Percentiles rank a stretch among this genome's conserved stretches.
Conservation (phyloP, 2,113 vertebrate species). For the Erpornis zantholeuca region DNA sequence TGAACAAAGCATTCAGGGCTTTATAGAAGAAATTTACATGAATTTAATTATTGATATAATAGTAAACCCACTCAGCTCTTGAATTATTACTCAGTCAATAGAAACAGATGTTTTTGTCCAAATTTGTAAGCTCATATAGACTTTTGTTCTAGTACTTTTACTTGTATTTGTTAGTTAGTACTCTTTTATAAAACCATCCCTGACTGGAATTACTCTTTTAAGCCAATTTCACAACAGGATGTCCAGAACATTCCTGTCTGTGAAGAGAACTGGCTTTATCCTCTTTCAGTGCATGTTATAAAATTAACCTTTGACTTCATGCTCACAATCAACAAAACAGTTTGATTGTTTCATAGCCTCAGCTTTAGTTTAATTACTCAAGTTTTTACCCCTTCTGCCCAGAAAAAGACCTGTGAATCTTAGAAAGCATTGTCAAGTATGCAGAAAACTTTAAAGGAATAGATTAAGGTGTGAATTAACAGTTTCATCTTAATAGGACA, state of each 20-base stretch:
- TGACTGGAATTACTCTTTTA: neutral
- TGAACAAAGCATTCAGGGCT: neutral
- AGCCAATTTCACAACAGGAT: neutral
- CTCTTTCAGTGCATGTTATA: neutral
- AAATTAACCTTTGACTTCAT: conserved; percentile 37
- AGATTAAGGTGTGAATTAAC: neutral
- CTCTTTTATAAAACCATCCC: neutral
- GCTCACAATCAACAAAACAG: neutral
- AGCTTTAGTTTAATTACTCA: neutral
- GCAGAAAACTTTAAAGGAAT: neutral
- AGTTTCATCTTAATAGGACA: neutral
- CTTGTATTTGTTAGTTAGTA: neutral
- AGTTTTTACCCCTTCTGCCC: neutral
- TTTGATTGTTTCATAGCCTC: neutral
- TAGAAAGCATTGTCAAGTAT: neutral
- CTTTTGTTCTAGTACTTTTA: neutral
- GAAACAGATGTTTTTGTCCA: neutral
- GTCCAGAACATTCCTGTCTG: neutral
- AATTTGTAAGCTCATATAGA: neutral
- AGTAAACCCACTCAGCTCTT: neutral
- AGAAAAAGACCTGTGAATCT: neutral
- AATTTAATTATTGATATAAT: neutral
- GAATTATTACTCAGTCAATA: neutral
- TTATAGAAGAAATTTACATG: neutral
- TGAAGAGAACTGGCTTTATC: neutral